Percentiles rank a stretch among this genome's conserved stretches.
These are phyloP conservation scores for Athalia rosae DNA, from an alignment of 2,888 invertebrate genomes.

Conservation along the genomic window DNA sequence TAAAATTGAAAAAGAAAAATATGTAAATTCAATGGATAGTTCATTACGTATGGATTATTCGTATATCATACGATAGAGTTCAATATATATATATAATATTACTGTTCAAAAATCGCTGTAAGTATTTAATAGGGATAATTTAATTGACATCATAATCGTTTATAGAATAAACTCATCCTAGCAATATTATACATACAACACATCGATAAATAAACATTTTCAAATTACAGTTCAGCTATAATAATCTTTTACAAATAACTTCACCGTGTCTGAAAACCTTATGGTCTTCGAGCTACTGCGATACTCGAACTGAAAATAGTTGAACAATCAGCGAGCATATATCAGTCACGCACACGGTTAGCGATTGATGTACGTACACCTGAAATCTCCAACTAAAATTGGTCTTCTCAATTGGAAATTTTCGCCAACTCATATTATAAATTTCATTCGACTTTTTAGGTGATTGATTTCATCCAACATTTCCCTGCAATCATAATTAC, in stretches of 20 bases:
- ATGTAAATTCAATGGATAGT: neutral
- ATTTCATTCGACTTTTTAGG: no score
- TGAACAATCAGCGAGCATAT: no score
- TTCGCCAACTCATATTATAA: no score
- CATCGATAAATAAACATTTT: constrained; percentile 43
- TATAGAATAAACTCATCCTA: constrained; percentile 31
- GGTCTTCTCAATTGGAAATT: no score
- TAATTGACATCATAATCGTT: constrained; percentile 32
- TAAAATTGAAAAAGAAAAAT: neutral
- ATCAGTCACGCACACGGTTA: no score
- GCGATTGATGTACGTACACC: no score
- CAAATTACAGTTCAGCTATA: neutral
- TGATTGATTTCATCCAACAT: no score
- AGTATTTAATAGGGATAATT: constrained; percentile 25
- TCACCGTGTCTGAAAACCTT: neutral
- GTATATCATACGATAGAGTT: neutral
- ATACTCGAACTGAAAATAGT: no score
- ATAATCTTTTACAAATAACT: neutral
- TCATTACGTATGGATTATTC: no score
- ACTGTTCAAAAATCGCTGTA: constrained; percentile 33
- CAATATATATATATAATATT: neutral
- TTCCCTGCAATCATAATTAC: no score
- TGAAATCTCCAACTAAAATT: no score
- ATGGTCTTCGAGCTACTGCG: no score
- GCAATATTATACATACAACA: constrained; percentile 35